phyloP scores from a whole-genome alignment of 2,113 vertebrate genomes.

The Mobula hypostoma region DNA sequence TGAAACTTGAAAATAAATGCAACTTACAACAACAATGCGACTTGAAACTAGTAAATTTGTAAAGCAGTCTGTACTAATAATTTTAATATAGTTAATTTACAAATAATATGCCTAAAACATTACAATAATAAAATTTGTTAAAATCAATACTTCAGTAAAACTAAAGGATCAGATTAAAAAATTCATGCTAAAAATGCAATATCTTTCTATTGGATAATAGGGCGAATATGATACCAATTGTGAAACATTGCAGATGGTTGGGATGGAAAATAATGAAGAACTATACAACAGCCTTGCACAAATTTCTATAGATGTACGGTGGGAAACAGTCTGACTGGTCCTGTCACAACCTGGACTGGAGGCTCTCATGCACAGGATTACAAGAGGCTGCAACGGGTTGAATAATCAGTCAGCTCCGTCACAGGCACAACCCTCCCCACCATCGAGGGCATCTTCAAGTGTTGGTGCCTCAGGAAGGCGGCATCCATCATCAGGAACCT shows the following conservation, averaged over 20 bases:
- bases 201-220: background rate
- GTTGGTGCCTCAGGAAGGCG: too few species aligned
- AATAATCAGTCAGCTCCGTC: too few species aligned
- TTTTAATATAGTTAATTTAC: background rate
- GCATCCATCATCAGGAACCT: too few species aligned
- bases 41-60: background rate
- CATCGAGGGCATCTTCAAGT: too few species aligned
- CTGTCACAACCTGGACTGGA: too few species aligned
- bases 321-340: too few species aligned
- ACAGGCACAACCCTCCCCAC: too few species aligned
- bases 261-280: too few species aligned
- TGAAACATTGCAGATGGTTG: background rate
- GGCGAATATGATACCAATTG: background rate
- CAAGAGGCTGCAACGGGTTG: too few species aligned
- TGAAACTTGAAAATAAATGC: background rate
- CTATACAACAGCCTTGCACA: background rate
- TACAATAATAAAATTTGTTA: background rate
- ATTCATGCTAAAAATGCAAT: background rate
- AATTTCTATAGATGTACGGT: too few species aligned
- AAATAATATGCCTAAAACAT: background rate
- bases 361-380: too few species aligned
- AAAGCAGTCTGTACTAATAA: background rate
- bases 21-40: background rate
- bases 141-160: background rate
- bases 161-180: background rate